Evolutionary conservation across 2,888 invertebrate species (phyloP).

Genomic region (Yponomeuta plumbellus): DNA sequence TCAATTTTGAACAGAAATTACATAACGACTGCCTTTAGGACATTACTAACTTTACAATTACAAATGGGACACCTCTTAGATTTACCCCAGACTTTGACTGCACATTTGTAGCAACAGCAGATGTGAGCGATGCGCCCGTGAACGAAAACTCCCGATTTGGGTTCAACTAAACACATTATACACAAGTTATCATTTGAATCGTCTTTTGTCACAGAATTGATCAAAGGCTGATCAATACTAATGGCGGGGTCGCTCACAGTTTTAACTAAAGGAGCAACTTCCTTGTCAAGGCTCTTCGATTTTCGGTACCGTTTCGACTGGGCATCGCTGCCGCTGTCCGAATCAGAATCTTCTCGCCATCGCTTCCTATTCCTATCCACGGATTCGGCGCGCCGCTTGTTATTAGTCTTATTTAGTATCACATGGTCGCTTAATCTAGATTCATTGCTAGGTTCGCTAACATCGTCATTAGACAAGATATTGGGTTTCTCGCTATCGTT

Average conservation of each 20-base stretch:
- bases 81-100: constrained; percentile 79
- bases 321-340: constrained; percentile 36
- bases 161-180: constrained; percentile 77
- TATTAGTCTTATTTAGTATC: constrained; percentile 23
- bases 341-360: constrained; percentile 28
- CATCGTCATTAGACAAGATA: too few species aligned
- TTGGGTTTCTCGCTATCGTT: too few species aligned
- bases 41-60: constrained; percentile 80
- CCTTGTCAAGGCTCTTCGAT: constrained; percentile 23
- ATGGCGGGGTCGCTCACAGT: constrained; percentile 62
- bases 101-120: constrained; percentile 83
- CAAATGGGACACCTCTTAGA: constrained; percentile 82
- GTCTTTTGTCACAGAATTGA: constrained; percentile 37
- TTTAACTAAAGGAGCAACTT: constrained; percentile 51
- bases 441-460: constrained; percentile 20
- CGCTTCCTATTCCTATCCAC: constrained; percentile 43
- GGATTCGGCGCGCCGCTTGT: constrained; percentile 44
- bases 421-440: constrained; percentile 19
- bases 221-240: constrained; percentile 41
- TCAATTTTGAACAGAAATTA: constrained; percentile 27
- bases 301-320: constrained; percentile 21
- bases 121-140: constrained; percentile 81
- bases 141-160: constrained; percentile 81
- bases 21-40: constrained; percentile 77
- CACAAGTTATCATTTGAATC: constrained; percentile 63